These are phyloP conservation scores for Archocentrus centrarchus DNA, from an alignment of 2,113 vertebrate species.

Conservation along the genomic window DNA sequence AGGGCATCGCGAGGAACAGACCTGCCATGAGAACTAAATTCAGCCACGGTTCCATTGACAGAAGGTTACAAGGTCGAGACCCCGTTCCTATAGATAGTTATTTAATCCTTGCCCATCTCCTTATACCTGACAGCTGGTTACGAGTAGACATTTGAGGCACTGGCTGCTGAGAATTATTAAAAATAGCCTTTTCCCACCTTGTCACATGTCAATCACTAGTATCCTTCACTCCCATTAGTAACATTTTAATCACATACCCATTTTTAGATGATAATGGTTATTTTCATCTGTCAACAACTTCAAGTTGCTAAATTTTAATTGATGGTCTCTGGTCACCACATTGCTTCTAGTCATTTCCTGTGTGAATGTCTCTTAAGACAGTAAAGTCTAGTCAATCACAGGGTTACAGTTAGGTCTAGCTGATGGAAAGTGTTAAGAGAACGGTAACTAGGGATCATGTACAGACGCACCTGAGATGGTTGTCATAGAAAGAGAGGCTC, in stretches of 20 bases:
- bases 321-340: not conserved
- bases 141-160: not conserved
- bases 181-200: not conserved
- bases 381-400: not conserved
- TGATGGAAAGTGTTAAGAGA: not conserved
- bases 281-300: not conserved
- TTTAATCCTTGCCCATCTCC: accelerated
- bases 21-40: slow-evolving; percentile 4
- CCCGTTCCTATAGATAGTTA: not conserved
- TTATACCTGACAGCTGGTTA: not conserved
- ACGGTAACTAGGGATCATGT: not conserved
- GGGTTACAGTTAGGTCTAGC: not conserved
- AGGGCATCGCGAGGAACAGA: slow-evolving; percentile 82
- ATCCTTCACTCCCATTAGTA: not conserved
- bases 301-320: not conserved
- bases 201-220: not conserved
- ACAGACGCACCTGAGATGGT: slow-evolving; percentile 71
- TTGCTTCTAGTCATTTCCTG: accelerated
- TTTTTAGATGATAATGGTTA: not conserved
- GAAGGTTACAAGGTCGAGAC: not conserved
- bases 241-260: not conserved
- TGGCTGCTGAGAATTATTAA: not conserved
- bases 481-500: slow-evolving; percentile 86
- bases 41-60: not conserved
- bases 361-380: not conserved